A percentile compares a stretch with the other conserved stretches of the same genome.
phyloP scores from a whole-genome alignment of 1,140 invertebrate species.

The Portunus trituberculatus region DNA sequence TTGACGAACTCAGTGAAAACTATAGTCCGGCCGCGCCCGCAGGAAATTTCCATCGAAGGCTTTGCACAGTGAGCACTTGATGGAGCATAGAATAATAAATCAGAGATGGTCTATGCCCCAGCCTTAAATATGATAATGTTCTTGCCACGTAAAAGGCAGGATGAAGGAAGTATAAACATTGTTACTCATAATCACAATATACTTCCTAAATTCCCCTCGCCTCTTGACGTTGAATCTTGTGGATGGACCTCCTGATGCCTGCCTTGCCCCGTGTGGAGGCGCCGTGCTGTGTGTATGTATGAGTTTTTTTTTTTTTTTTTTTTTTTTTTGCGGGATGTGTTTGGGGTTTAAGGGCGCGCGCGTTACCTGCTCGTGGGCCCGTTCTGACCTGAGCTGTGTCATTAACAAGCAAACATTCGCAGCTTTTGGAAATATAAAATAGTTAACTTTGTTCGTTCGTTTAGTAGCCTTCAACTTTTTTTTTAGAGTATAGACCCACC shows the following conservation, averaged over 20 bases:
- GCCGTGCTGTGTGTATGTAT: neutral
- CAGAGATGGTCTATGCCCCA: neutral
- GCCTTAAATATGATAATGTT: neutral
- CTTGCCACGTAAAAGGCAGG: neutral
- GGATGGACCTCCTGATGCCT: neutral
- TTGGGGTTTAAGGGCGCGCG: too few species aligned
- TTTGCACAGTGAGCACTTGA: neutral
- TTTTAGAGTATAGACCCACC: neutral
- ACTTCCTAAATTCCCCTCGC: neutral
- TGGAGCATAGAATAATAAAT: neutral
- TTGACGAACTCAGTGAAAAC: neutral
- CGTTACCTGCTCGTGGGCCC: neutral
- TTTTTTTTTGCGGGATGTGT: too few species aligned
- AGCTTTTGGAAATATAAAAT: constrained; percentile 1
- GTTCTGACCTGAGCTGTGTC: neutral
- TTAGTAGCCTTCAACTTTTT: neutral
- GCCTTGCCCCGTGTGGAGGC: neutral
- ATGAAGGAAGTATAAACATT: neutral
- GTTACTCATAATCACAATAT: neutral
- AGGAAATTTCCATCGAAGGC: neutral
- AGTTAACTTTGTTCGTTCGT: neutral
- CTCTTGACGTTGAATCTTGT: neutral
- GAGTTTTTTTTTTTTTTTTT: too few species aligned
- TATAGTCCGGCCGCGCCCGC: neutral
- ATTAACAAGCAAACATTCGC: neutral